Conservation (phyloP, 2,888 invertebrate genomes). For the Cheilosia pagana region DNA sequence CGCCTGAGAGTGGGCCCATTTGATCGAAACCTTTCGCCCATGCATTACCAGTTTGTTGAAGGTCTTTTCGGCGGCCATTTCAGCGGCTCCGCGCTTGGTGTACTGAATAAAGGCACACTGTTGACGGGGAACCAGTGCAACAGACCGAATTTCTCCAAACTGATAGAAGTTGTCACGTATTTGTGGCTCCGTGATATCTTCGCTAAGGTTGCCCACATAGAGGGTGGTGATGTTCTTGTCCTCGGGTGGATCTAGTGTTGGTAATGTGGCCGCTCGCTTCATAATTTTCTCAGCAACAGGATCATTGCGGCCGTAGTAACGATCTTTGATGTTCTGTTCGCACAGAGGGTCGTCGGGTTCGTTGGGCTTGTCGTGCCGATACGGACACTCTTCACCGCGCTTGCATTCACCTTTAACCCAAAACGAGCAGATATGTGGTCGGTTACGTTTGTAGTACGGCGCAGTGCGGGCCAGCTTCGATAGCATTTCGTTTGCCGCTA, state of each 20-base stretch:
- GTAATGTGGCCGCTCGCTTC: slow-evolving; percentile 95
- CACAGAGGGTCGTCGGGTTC: slow-evolving; percentile 97
- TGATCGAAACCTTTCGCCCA: slow-evolving; percentile 96
- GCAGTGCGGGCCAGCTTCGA: slow-evolving; percentile 93
- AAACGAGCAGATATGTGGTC: slow-evolving; percentile 97
- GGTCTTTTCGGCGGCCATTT: slow-evolving; percentile 96
- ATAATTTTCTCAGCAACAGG: slow-evolving; percentile 96
- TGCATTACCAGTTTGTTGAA: slow-evolving; percentile 95
- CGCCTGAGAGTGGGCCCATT: slow-evolving; percentile 99
- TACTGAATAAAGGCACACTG: slow-evolving; percentile 99
- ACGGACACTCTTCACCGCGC: slow-evolving; percentile 96
- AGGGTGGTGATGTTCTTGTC: slow-evolving; percentile 98
- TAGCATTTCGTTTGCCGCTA: slow-evolving; percentile 90
- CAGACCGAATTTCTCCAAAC: slow-evolving; percentile 97
- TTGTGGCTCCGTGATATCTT: slow-evolving; percentile 94
- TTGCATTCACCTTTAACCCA: slow-evolving; percentile 98
- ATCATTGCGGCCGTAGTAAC: slow-evolving; percentile 96
- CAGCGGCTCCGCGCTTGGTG: slow-evolving; percentile 94
- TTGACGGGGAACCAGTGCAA: slow-evolving; percentile 96
- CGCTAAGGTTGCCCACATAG: slow-evolving; percentile 98
- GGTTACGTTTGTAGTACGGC: slow-evolving; percentile 95
- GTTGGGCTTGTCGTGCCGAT: slow-evolving; percentile 96
- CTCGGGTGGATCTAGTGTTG: slow-evolving; percentile 97
- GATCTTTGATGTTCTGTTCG: slow-evolving; percentile 95
- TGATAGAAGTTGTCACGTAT: slow-evolving; percentile 98